Evolutionary conservation across 1,140 invertebrate species (phyloP).

Genomic region (Melitaea cinxia): DNA sequence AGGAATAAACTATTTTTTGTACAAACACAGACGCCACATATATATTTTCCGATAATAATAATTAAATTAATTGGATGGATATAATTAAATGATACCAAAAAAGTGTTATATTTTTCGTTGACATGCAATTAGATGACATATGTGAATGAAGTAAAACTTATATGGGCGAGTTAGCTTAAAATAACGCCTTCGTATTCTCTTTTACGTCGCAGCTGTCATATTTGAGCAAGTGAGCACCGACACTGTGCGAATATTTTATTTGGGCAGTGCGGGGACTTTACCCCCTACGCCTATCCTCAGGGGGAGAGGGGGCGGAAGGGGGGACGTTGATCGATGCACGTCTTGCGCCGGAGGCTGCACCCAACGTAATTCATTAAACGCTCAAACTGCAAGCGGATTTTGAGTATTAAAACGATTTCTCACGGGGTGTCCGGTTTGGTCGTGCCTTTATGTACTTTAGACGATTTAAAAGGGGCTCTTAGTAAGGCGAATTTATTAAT

Average conservation of each 20-base stretch:
- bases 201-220: slow-evolving; percentile 67
- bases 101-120: not conserved
- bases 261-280: slow-evolving; percentile 68
- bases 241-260: slow-evolving; percentile 78
- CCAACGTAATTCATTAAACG: slow-evolving; percentile 81
- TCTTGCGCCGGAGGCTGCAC: slow-evolving; percentile 81
- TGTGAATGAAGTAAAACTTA: not conserved
- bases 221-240: slow-evolving; percentile 63
- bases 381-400: slow-evolving; percentile 79
- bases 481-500: slow-evolving; percentile 66
- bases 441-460: slow-evolving; percentile 59
- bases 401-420: slow-evolving; percentile 80
- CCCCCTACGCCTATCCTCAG: slow-evolving; percentile 65
- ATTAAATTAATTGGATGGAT: not conserved
- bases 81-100: not conserved
- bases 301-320: slow-evolving; percentile 41
- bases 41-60: not conserved
- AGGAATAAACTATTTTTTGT: not conserved
- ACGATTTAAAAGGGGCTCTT: slow-evolving; percentile 59
- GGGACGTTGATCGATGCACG: slow-evolving; percentile 80
- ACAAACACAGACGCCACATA: not conserved
- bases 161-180: slow-evolving; percentile 21
- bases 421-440: slow-evolving; percentile 69
- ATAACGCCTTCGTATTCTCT: slow-evolving; percentile 49
- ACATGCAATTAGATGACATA: not conserved